phyloP scores from a whole-genome alignment of 2,113 vertebrate genomes.

The Dipodomys stephensi region DNA sequence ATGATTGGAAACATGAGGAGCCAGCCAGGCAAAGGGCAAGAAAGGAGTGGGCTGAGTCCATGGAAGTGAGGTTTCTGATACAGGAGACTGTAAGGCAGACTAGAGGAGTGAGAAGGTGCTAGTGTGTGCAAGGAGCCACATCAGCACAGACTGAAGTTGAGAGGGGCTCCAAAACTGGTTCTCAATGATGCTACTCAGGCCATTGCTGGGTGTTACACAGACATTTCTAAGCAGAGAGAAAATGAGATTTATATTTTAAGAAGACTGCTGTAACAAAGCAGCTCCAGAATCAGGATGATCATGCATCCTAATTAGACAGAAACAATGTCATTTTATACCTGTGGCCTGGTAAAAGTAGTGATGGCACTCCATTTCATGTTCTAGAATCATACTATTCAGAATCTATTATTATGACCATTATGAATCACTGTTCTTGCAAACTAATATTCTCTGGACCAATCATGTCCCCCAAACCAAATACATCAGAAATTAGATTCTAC shows the following conservation, averaged over 20 bases:
- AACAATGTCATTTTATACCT: not conserved
- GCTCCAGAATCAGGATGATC: not conserved
- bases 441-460: not conserved
- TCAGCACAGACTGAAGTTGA: not conserved
- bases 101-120: not conserved
- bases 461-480: not conserved
- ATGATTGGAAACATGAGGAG: not conserved
- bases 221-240: not conserved
- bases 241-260: not conserved
- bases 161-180: not conserved
- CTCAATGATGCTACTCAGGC: not conserved
- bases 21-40: not conserved
- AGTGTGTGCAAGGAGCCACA: not conserved
- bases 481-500: not conserved
- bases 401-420: not conserved
- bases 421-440: not conserved
- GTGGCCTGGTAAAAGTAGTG: not conserved
- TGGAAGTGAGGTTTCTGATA: rapidly evolving
- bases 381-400: not conserved
- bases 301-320: not conserved
- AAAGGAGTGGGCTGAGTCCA: not conserved
- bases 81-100: not conserved
- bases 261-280: not conserved
- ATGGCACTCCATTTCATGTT: not conserved
- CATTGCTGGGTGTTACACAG: not conserved